Evolutionary conservation across 2,113 vertebrate genomes (phyloP).

Genomic region (Cynopterus brachyotis): DNA sequence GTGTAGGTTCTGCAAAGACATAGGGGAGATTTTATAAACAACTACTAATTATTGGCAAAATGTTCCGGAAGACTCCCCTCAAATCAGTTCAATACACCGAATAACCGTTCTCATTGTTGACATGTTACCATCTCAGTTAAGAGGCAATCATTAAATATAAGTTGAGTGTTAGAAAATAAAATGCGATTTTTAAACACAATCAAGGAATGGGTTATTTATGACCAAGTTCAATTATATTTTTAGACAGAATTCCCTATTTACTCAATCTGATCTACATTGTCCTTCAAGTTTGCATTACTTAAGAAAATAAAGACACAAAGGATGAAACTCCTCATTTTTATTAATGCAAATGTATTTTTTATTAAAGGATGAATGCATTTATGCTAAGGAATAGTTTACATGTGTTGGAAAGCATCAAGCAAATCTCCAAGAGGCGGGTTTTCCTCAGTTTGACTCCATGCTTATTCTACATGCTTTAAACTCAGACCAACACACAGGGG

Average conservation of each 20-base stretch:
- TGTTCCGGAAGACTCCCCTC: background rate
- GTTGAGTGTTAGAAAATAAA: background rate
- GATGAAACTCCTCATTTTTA: conserved; percentile 71
- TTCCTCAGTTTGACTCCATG: conserved; percentile 75
- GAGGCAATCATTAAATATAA: background rate
- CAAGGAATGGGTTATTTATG: background rate
- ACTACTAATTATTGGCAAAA: background rate
- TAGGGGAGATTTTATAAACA: background rate
- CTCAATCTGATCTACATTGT: background rate
- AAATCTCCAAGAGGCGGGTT: conserved; percentile 76
- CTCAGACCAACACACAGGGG: conserved; percentile 20
- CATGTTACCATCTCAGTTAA: background rate
- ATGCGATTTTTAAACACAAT: background rate
- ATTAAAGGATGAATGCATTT: conserved; percentile 86
- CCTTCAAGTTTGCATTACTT: background rate
- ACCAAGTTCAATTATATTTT: background rate
- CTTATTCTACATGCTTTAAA: conserved; percentile 80
- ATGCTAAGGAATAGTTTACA: conserved; percentile 84
- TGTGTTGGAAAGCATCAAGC: conserved; percentile 84
- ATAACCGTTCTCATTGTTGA: background rate
- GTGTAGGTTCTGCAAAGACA: background rate
- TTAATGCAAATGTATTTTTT: conserved; percentile 83
- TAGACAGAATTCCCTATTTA: background rate
- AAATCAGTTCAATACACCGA: background rate
- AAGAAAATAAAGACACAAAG: conserved; percentile 15